Base-by-base conservation (phyloP, 2,113 vertebrate species). In the Siniperca chuatsi region DNA sequence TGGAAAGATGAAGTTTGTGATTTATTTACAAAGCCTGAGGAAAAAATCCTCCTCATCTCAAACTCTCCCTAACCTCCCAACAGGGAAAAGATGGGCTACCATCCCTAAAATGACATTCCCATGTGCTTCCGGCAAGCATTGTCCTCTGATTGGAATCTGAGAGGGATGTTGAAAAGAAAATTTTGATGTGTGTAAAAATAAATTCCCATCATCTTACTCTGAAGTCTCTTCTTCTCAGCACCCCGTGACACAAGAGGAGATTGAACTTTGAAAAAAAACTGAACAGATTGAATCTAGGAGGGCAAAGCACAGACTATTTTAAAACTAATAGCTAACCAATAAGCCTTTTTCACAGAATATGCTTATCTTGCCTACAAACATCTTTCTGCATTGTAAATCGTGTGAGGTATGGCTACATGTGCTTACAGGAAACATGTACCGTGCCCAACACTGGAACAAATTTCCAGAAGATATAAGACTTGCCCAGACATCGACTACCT, bases 41-140 rank as follows among this genome's bases (percentile, higher is more conserved):
- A 46, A 72, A 77, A 33, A 21, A 50, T 15, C 64, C 46, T 69
- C 64, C n/a, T 87, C 83, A 66, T 88, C 68, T 65, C 0, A 75
- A 84, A 68, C 33, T 68, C 79, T 48, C 46, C 16, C 33, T 52
- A 5, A 61, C 65, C 54, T 80, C 55, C 40, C 54, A 60, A 64
- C 75, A 78, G 79, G 84, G 78, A 79, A 57, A 65, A 37, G 64
- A 58, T 73, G 80, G 86, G 70, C 66, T 83, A 46, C 48, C 65
- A 57, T 90, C 73, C 79, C 81, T 83, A 74, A 88, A 91, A 92
- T 84, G 80, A 86, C 87, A 92, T 93, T 91, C 71, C 83, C 90
- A 91, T 87, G 87, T 85, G 87, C 86, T 85, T 89, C 88, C 81
- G 77, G 84, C 73, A 61, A 84, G 62, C 46, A 0, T 3, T 60